Conservation (phyloP, 2,797 vertebrate genomes). For the Sebastes steindachneri region DNA sequence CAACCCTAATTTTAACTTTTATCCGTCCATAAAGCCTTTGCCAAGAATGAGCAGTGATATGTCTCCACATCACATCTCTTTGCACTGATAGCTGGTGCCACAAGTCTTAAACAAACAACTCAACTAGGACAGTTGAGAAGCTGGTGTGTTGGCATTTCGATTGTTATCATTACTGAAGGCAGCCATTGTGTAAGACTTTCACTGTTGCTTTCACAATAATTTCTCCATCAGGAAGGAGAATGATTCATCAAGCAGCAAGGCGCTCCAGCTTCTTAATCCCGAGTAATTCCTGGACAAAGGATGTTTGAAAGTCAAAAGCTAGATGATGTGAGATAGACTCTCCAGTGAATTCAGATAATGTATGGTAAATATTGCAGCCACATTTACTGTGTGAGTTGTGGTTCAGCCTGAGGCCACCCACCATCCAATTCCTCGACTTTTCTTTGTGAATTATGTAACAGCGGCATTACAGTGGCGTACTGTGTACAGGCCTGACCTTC, state of each 20-base stretch:
- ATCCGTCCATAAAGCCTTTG: background rate
- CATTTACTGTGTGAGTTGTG: background rate
- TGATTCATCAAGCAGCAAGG: background rate
- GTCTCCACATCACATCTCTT: background rate
- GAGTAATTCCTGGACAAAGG: background rate
- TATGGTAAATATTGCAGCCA: background rate
- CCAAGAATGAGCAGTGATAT: background rate
- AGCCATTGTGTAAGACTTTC: background rate
- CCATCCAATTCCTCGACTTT: slow-evolving; percentile 19
- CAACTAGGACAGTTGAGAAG: background rate
- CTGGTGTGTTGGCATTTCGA: background rate
- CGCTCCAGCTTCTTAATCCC: background rate
- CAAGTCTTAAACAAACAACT: background rate
- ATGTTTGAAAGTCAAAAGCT: background rate
- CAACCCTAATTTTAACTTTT: background rate
- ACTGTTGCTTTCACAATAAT: background rate
- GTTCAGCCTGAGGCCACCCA: slow-evolving; percentile 24
- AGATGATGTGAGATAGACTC: background rate
- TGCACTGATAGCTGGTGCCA: background rate
- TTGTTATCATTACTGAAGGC: background rate
- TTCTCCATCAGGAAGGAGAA: background rate
- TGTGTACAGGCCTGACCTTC: slow-evolving; percentile 40
- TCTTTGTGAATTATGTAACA: slow-evolving; percentile 47
- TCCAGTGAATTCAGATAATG: background rate
- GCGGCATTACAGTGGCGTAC: slow-evolving; percentile 17